Evolutionary conservation across 1,140 invertebrate genomes (phyloP).

Genomic region (Pseudomyrmex dendroicus): DNA sequence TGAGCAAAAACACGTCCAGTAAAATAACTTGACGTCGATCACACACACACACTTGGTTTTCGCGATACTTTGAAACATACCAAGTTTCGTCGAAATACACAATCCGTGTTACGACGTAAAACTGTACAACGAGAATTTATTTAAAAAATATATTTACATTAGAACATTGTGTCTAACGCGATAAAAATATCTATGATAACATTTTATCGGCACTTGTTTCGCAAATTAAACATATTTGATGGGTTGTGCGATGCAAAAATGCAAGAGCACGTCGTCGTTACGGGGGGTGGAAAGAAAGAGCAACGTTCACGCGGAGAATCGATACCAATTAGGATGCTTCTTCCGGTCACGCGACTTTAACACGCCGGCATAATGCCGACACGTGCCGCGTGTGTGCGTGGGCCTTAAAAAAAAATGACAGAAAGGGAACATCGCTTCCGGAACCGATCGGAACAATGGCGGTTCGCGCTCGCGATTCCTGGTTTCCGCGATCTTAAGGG

Average conservation of each 20-base stretch:
- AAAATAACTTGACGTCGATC: conserved; percentile 39
- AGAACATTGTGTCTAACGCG: background rate
- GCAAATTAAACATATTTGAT: background rate
- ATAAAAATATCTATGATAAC: background rate
- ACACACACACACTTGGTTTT: background rate
- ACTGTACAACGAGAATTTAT: background rate
- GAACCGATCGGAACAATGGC: conserved; percentile 64
- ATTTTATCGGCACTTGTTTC: conserved; percentile 1
- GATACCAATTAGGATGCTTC: conserved; percentile 85
- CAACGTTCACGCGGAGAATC: conserved; percentile 73
- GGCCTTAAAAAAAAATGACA: conserved; percentile 71
- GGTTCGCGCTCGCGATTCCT: conserved; percentile 28
- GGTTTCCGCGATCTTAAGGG: conserved; percentile 76
- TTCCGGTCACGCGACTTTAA: conserved; percentile 84
- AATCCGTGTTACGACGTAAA: too few relatives aligned
- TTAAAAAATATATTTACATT: background rate
- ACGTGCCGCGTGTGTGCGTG: conserved; percentile 78
- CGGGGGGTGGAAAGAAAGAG: conserved; percentile 37
- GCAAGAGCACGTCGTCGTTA: background rate
- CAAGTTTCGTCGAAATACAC: too few relatives aligned
- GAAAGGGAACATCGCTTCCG: conserved; percentile 77
- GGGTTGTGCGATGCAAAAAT: background rate
- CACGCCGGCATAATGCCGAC: conserved; percentile 77
- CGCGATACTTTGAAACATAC: too few relatives aligned
- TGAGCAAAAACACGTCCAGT: conserved; percentile 32